These are phyloP conservation scores for Eidolon dupreanum DNA, from an alignment of 2,797 vertebrate genomes.

Conservation along the genomic window DNA sequence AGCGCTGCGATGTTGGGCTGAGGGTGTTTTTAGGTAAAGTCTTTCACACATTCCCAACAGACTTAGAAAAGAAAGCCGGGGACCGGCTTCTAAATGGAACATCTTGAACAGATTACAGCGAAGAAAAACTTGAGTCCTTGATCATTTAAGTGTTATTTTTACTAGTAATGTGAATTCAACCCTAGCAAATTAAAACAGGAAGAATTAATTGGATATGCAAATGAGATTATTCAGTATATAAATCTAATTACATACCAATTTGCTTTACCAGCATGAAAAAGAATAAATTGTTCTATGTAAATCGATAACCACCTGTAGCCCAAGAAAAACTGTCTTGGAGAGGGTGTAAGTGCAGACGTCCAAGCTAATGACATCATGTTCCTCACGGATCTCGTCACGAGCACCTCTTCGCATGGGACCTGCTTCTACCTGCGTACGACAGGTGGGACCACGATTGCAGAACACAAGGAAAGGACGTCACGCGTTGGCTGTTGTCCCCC, in stretches of 20 bases:
- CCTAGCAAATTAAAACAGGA: constrained; percentile 89
- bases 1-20: not conserved
- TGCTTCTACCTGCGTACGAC: constrained; percentile 3
- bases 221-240: constrained; percentile 91
- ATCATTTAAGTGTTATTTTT: constrained; percentile 87
- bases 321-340: constrained; percentile 59
- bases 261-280: constrained; percentile 88
- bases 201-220: constrained; percentile 92
- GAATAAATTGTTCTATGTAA: constrained; percentile 83
- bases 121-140: constrained; percentile 82
- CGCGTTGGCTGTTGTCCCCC: not conserved
- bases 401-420: constrained; percentile 5
- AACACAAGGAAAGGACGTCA: not conserved
- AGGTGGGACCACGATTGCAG: not conserved
- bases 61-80: constrained; percentile 48
- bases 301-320: constrained; percentile 85
- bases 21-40: not conserved
- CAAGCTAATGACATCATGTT: constrained; percentile 4
- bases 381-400: constrained; percentile 20
- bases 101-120: constrained; percentile 81
- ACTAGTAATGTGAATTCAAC: constrained; percentile 88
- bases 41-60: not conserved
- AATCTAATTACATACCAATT: constrained; percentile 91
- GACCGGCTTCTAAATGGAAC: constrained; percentile 78
- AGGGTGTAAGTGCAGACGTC: constrained; percentile 49